phyloP scores from a whole-genome alignment of 2,888 invertebrate genomes.

The Subacronicta megacephala region DNA sequence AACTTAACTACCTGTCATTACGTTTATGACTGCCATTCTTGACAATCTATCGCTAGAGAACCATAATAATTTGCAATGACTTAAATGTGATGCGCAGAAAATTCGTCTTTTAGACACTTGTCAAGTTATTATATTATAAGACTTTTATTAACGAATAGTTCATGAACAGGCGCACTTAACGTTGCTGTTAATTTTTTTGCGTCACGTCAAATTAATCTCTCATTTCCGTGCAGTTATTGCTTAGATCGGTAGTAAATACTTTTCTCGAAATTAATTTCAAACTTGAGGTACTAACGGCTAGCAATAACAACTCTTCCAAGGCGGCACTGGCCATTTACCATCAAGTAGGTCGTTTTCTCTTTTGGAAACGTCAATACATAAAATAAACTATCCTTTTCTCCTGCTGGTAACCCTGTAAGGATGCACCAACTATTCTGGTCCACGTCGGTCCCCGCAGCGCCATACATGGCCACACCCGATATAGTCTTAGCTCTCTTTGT shows the following conservation, averaged over 20 bases:
- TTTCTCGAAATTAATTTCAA: too few relatives aligned
- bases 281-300: too few relatives aligned
- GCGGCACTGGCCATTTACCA: too few relatives aligned
- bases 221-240: too few relatives aligned
- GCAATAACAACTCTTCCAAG: too few relatives aligned
- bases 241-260: too few relatives aligned
- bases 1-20: constrained; percentile 10
- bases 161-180: too few relatives aligned
- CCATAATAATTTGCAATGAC: constrained; percentile 7
- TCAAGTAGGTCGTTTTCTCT: too few relatives aligned
- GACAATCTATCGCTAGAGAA: constrained; percentile 7
- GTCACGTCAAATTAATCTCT: too few relatives aligned
- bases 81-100: constrained; percentile 7
- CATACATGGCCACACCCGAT: constrained; percentile 69
- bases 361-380: too few relatives aligned
- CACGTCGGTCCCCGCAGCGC: constrained; percentile 59
- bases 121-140: constrained; percentile 1
- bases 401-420: constrained; percentile 61
- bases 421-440: constrained; percentile 66
- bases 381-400: constrained; percentile 7
- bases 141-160: too few relatives aligned
- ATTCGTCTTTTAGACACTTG: not conserved
- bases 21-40: constrained; percentile 18
- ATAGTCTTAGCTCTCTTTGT: constrained; percentile 60
- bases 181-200: too few relatives aligned